A percentile compares a stretch with the other conserved stretches of the same genome.
phyloP scores from a whole-genome alignment of 2,113 vertebrate genomes.

The Odobenus rosmarus region DNA sequence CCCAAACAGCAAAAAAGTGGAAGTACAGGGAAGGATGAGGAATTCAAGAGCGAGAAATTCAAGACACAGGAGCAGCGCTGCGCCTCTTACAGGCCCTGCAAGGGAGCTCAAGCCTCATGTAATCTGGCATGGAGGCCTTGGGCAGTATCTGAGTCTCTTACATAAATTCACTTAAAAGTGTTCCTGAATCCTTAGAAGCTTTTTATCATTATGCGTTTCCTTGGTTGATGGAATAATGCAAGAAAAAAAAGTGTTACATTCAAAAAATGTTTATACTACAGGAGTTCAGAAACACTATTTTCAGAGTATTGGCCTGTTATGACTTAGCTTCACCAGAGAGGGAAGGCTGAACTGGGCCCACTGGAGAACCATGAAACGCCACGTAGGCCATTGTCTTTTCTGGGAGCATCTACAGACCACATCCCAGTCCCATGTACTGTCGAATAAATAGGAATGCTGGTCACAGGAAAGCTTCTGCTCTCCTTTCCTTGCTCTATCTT shows the following conservation, averaged over 20 bases:
- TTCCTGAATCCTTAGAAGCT: neutral
- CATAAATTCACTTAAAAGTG: neutral
- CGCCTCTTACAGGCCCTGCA: neutral
- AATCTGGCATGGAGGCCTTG: neutral
- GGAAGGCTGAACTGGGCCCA: neutral
- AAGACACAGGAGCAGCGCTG: neutral
- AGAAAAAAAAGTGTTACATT: neutral
- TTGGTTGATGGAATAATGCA: neutral
- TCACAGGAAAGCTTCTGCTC: neutral
- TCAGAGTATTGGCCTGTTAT: neutral
- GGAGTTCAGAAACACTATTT: neutral
- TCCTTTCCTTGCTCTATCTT: neutral
- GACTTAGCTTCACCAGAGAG: neutral
- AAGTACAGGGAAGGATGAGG: neutral
- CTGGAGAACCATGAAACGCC: neutral
- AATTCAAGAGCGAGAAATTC: neutral
- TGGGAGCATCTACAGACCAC: neutral
- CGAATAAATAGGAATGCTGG: neutral
- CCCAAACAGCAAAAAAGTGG: neutral
- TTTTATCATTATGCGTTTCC: neutral
- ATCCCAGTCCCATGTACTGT: neutral
- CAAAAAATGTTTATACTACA: neutral
- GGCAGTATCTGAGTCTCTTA: neutral
- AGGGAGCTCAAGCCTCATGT: neutral
- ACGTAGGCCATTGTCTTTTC: accelerated